Percentiles rank a stretch among this genome's conserved stretches.
These are phyloP conservation scores for Equus przewalskii DNA, from an alignment of 2,113 vertebrate genomes.

Conservation along the genomic window DNA sequence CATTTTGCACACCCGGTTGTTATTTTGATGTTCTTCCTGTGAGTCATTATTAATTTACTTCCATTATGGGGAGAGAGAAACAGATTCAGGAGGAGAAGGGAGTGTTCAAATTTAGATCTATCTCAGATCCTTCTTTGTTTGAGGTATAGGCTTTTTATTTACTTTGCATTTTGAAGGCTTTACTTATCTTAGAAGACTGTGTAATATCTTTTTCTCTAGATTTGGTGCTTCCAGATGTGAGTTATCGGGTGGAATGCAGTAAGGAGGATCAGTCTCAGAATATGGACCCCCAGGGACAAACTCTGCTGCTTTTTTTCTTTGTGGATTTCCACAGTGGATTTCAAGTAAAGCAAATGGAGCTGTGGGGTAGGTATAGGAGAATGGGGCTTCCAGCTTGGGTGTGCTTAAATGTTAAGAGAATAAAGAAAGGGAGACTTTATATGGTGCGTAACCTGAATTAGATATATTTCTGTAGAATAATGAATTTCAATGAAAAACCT, in stretches of 20 bases:
- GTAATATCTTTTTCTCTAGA: conserved; percentile 82
- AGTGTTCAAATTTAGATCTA: conserved; percentile 29
- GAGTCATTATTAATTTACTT: conserved; percentile 58
- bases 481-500: conserved; percentile 15
- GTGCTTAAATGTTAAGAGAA: background rate
- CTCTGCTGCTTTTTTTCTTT: conserved; percentile 90
- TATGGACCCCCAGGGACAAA: conserved; percentile 77
- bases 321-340: conserved; percentile 78
- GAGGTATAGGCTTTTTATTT: background rate
- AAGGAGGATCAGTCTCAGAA: conserved; percentile 53
- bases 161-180: background rate
- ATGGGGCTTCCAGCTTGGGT: background rate
- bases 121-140: conserved; percentile 23
- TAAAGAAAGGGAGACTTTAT: background rate
- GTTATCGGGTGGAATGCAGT: conserved; percentile 85
- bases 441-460: background rate
- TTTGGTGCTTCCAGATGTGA: conserved; percentile 82
- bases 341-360: conserved; percentile 62
- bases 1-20: conserved; percentile 13
- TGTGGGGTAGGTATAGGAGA: conserved; percentile 77
- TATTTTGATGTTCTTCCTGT: conserved; percentile 60
- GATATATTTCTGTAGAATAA: conserved; percentile 42
- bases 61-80: conserved; percentile 8
- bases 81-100: conserved; percentile 15
- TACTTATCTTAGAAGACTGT: background rate